Base-by-base conservation (phyloP, 1,140 invertebrate species). In the Kradibia gibbosae region DNA sequence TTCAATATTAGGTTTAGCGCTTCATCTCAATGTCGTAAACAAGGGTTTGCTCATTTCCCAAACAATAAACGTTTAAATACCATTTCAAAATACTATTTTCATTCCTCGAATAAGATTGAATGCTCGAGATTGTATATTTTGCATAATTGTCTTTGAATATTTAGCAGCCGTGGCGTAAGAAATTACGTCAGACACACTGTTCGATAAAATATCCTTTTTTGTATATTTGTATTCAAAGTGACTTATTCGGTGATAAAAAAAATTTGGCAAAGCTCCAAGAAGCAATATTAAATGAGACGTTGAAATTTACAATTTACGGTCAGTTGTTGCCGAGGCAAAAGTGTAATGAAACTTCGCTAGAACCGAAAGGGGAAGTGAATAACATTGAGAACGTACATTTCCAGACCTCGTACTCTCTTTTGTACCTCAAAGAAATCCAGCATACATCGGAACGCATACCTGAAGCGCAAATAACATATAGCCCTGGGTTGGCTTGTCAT, bases 91-190 rank as follows among this genome's bases (percentile, higher is more conserved):
- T 53, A 53, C 3, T 20, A 22, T 11, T 17, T 53, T 53, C 50
- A 20, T 53, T 22, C 22, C 10, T 22, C 15, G 50, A 22, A 53
- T 17, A 20, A 53, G 50, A 53, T 53, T 22, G 50, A 53, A 53
- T 20, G 50, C 5, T 53, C 50, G 50, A 53, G 50, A 53, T 53
- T 53, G 50, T 53, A 17, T 20, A 22, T 22, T 53, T 22, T 53
- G 50, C 50, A 53, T 53, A 20, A 53, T 57, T 57, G 55, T 57
- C 25, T 57, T 57, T 57, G 55, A 57, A 57, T 25, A 57, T 57
- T 57, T 57, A 28, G 25, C 3, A 15, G 22, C 25, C 13, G 25
- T 57, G 25, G 4, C 22, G 55, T 57, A 25, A 28, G 55, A 25
- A 5, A 15, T 57, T 57, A 57, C 55, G 25, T 25, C 55, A 57